A percentile compares a stretch with the other conserved stretches of the same genome.
These are phyloP conservation scores for Dryococelus australis DNA, from an alignment of 2,888 invertebrate genomes.

Conservation along the genomic window DNA sequence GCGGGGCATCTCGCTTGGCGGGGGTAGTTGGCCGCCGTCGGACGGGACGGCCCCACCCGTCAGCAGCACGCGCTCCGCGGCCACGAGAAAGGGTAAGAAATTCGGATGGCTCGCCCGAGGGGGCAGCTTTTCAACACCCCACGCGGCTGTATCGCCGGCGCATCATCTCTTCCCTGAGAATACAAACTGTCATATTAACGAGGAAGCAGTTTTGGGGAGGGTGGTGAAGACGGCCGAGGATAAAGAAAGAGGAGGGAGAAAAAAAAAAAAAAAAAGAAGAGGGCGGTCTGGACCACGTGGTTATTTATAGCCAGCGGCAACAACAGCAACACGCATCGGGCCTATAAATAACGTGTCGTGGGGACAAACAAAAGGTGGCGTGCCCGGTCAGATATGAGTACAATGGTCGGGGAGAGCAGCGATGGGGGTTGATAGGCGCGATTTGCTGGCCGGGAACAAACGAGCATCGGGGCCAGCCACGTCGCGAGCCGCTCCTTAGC, in stretches of 20 bases:
- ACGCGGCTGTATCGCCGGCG: not conserved
- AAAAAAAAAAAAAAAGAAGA: not conserved
- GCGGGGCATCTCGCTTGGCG: not conserved
- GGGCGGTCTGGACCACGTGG: not conserved
- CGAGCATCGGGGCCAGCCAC: not conserved
- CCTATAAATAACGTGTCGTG: constrained; percentile 1
- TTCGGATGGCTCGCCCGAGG: constrained; percentile 16
- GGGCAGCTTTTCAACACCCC: not conserved
- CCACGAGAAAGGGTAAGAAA: not conserved
- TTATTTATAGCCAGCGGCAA: constrained; percentile 1
- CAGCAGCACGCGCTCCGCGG: not conserved
- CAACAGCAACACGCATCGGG: not conserved
- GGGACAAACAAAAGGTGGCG: constrained; percentile 16
- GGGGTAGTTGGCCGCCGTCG: not conserved
- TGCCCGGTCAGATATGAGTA: constrained; percentile 9
- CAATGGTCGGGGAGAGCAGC: not conserved
- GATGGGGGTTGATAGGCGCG: not conserved
- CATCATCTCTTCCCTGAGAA: not conserved
- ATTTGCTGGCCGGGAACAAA: constrained; percentile 16
- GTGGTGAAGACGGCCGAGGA: not conserved
- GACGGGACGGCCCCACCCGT: not conserved
- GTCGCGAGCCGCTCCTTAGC: not conserved
- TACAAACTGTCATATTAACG: constrained; percentile 16
- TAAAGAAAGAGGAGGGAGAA: not conserved
- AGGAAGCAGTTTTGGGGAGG: not conserved